Evolutionary conservation across 92 coral and sea anemone genomes (phyloP).

Genomic region (Pocillopora meandrina): DNA sequence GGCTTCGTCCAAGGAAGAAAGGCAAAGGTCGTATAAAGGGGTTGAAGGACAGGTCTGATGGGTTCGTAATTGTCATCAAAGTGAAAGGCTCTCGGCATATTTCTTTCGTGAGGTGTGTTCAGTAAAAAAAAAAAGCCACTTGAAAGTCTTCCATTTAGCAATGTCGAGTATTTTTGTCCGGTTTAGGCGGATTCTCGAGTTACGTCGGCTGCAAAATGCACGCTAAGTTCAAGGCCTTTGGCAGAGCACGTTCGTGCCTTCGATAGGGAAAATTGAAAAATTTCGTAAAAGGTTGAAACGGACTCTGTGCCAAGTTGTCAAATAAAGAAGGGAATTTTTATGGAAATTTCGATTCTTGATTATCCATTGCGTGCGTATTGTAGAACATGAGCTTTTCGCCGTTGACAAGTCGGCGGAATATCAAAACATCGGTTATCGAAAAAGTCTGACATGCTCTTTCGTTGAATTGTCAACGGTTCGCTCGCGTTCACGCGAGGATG

Average conservation of each 20-base stretch:
- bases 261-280: background rate
- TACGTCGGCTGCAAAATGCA: conserved; percentile 26
- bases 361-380: conserved; percentile 36
- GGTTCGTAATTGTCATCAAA: background rate
- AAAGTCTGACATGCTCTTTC: conserved; percentile 19
- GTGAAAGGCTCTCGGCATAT: background rate
- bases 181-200: conserved; percentile 30
- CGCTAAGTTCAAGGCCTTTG: conserved; percentile 9
- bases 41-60: background rate
- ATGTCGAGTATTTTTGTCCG: conserved; percentile 18
- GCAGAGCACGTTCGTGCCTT: background rate
- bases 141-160: conserved; percentile 15
- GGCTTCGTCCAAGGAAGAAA: background rate
- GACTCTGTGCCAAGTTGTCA: background rate
- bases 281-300: background rate
- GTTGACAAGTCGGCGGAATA: conserved; percentile 51
- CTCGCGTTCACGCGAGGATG: conserved; percentile 32
- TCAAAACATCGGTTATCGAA: conserved; percentile 37
- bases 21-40: conserved; percentile 36
- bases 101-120: background rate
- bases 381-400: conserved; percentile 18
- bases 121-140: conserved; percentile 15
- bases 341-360: conserved; percentile 2
- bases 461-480: conserved; percentile 29
- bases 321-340: background rate